phyloP scores from a whole-genome alignment of 2,888 invertebrate species.

The Molorchus minor region DNA sequence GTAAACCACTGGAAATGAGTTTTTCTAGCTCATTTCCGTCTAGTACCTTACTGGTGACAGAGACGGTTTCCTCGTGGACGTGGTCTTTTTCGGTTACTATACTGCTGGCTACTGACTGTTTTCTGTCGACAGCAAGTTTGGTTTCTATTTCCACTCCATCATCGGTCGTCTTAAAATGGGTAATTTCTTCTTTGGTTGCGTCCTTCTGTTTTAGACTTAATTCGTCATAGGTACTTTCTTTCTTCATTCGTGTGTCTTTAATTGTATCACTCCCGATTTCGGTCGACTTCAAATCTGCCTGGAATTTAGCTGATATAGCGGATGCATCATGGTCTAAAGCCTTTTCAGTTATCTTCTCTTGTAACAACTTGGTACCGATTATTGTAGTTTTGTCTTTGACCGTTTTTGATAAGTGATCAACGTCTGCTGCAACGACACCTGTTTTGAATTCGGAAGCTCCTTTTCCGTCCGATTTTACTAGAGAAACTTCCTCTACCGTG shows the following conservation, averaged over 20 bases:
- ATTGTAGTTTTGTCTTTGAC: conserved; percentile 26
- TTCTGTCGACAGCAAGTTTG: conserved; percentile 42
- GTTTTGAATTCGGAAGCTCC: conserved; percentile 23
- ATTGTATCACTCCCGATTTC: conserved; percentile 35
- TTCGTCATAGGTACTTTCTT: conserved; percentile 46
- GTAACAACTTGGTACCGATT: conserved; percentile 24
- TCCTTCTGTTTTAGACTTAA: conserved; percentile 36
- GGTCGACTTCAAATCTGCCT: conserved; percentile 29
- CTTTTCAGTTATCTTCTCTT: conserved; percentile 22
- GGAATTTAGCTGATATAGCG: conserved; percentile 33
- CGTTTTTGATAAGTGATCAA: conserved; percentile 25
- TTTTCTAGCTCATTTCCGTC: conserved; percentile 42
- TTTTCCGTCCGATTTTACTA: conserved; percentile 23
- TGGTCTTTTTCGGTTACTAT: conserved; percentile 43
- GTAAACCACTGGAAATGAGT: conserved; percentile 31
- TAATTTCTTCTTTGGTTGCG: conserved; percentile 41
- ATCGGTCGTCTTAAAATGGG: conserved; percentile 47
- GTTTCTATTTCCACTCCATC: conserved; percentile 48
- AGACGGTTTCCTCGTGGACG: conserved; percentile 45
- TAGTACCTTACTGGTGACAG: conserved; percentile 39
- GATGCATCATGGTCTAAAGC: conserved; percentile 24
- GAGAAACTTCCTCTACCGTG: conserved; percentile 31
- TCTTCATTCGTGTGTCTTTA: conserved; percentile 45
- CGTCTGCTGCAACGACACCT: conserved; percentile 26
- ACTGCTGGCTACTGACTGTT: conserved; percentile 36